Evolutionary conservation across 1,140 invertebrate species (phyloP), one percentile per base, ranked within the genome.

Genomic region (Stegodyphus dumicola): DNA sequence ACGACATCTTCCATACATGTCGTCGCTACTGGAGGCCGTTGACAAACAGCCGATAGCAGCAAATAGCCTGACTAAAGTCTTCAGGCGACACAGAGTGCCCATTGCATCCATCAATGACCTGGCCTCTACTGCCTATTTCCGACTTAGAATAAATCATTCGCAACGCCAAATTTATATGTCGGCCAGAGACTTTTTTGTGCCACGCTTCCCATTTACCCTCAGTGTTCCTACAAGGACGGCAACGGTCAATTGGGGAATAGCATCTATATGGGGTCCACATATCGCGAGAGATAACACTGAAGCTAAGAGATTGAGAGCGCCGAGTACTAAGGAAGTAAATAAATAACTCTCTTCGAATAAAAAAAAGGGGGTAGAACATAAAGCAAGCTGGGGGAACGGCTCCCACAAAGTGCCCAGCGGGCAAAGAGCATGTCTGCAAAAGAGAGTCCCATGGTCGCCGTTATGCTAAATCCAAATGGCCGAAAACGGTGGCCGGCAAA

Each of bases 181-280:
- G 33, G 33, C 33, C 33, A 33, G 48, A 18, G 7, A 11, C 7
- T 48, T 11, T 70, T 70, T 70, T 70, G 33, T 77, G 51, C 48
- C 65, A 56, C 65, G 48, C 65, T 18, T 7, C 51, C 64, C 54
- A 66, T 75, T 51, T 51, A 64, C 10, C 64, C 60, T n/a, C 69
- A 33, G 69, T 7, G 71, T 10, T 18, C 51, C 53, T 48, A 65
- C 60, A 49, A n/a, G 11, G 60, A 49, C 70, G 33, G 75, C 54
- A 78, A 86, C 84, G 84, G 84, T 86, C 84, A 78, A 86, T 86
- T 86, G 75, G 84, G 84, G 84, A 86, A 86, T 86, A 73, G 83
- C n/a, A 51, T 48, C 66, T 69, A 49, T 69, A 78, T 78, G 77
- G 65, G 77, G 11, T 60, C 52, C 53, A 18, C 71, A 74, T 51